These are phyloP conservation scores for Gastrophysa polygoni DNA, from an alignment of 2,888 invertebrate species.

Conservation along the genomic window DNA sequence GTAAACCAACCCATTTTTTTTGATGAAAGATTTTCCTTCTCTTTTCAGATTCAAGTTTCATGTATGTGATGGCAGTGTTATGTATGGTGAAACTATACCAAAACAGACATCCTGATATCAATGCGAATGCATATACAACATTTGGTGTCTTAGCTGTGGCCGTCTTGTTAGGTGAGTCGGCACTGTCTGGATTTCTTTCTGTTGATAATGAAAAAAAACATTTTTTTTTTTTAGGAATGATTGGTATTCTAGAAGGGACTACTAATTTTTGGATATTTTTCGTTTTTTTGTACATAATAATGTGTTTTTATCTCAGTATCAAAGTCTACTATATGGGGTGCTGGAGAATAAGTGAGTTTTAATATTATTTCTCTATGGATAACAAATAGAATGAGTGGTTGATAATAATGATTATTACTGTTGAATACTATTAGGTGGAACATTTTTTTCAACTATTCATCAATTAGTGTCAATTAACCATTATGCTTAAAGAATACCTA, in stretches of 20 bases:
- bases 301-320: constrained; percentile 69
- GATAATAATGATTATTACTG: no score
- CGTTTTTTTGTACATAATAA: constrained; percentile 69
- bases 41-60: constrained; percentile 84
- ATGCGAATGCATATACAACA: constrained; percentile 80
- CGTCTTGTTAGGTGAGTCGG: constrained; percentile 65
- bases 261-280: constrained; percentile 75
- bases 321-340: constrained; percentile 79
- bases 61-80: constrained; percentile 88
- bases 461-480: no score
- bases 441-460: no score
- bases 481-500: no score
- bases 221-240: constrained; percentile 60
- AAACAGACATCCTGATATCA: constrained; percentile 85
- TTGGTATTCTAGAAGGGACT: constrained; percentile 71
- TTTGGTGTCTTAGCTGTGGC: constrained; percentile 80
- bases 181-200: neutral
- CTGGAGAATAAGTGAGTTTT: constrained; percentile 67
- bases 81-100: constrained; percentile 89
- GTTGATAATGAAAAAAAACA: neutral
- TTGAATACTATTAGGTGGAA: no score
- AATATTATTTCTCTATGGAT: neutral
- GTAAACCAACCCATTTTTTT: no score
- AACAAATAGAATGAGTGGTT: neutral
- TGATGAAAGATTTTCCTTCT: constrained; percentile 10